Base-by-base conservation (phyloP, 53 echinoderm and acorn worm species). In the Echinarachnius parma region DNA sequence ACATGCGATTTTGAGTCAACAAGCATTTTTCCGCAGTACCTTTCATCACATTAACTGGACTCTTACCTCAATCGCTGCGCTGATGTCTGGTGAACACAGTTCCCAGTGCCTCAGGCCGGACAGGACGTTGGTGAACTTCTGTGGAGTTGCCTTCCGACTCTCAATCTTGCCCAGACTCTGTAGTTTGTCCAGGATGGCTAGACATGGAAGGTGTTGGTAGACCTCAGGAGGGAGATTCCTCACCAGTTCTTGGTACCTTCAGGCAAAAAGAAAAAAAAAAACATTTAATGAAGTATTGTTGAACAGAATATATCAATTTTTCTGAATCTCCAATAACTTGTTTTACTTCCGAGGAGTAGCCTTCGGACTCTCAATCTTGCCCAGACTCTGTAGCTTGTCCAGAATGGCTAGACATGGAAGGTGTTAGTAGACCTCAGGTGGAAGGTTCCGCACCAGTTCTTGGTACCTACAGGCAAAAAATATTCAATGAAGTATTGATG, bases 321-420 rank as follows among this genome's bases (percentile, higher is more conserved):
- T n/a, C n/a, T n/a, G n/a, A n/a, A n/a, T n/a, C n/a, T n/a, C n/a
- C n/a, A n/a, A n/a, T n/a, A n/a, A n/a, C n/a, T 88, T 88, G 18
- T 88, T 77, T 66, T 91, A 98, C 49, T 98, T 92, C 80, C 91
- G 96, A 5, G 98, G n/a, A n/a, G n/a, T n/a, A n/a, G n/a, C n/a
- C n/a, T n/a, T n/a, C n/a, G 88, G n/a, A n/a, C n/a, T n/a, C n/a
- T n/a, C n/a, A n/a, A n/a, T n/a, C n/a, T n/a, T n/a, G n/a, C n/a
- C n/a, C n/a, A n/a, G n/a, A n/a, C n/a, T n/a, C n/a, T n/a, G n/a
- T n/a, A n/a, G n/a, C n/a, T n/a, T n/a, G n/a, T 91, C 91, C 53
- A 98, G 34, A 26, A 98, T 53, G 19, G 98, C 98, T 8, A 84
- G 44, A 36, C 91, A 91, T 21, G 82, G 79, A 30, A 81, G 67